These are phyloP conservation scores for Esox niger DNA, from an alignment of 2,113 vertebrate genomes.

Conservation along the genomic window DNA sequence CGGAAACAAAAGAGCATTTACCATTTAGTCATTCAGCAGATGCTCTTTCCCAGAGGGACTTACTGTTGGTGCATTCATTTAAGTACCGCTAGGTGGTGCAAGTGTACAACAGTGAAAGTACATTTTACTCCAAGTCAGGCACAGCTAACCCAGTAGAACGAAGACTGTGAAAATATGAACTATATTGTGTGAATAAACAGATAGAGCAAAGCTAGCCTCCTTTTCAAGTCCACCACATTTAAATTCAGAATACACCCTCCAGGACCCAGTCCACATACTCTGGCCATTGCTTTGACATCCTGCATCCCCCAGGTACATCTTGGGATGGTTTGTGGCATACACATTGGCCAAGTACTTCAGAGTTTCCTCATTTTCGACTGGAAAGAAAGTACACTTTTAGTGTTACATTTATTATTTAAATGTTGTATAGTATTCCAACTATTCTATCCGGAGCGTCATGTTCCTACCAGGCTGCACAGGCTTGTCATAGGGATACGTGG, in stretches of 20 bases:
- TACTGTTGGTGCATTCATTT: no score
- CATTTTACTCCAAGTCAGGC: no score
- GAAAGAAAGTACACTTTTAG: constrained; percentile 21
- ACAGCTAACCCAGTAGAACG: no score
- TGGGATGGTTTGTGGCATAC: constrained; percentile 91
- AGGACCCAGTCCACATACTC: constrained; percentile 67
- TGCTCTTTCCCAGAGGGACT: no score
- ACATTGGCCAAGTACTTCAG: constrained; percentile 89
- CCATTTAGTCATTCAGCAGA: no score
- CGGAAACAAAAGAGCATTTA: no score
- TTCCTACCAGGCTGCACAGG: constrained; percentile 85
- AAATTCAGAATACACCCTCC: neutral
- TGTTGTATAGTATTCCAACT: neutral
- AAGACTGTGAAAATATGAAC: no score
- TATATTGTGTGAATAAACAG: neutral
- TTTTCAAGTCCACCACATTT: neutral
- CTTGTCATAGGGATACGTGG: constrained; percentile 92
- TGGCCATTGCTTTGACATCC: constrained; percentile 86
- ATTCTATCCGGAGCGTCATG: neutral
- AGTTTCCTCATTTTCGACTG: constrained; percentile 91
- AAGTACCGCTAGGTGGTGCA: no score
- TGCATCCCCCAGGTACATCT: constrained; percentile 87
- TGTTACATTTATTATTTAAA: no score
- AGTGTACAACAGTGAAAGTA: no score
- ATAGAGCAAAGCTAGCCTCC: neutral